These are phyloP conservation scores for Neuroterus valhalla DNA, from an alignment of 1,140 invertebrate genomes.

Conservation along the genomic window DNA sequence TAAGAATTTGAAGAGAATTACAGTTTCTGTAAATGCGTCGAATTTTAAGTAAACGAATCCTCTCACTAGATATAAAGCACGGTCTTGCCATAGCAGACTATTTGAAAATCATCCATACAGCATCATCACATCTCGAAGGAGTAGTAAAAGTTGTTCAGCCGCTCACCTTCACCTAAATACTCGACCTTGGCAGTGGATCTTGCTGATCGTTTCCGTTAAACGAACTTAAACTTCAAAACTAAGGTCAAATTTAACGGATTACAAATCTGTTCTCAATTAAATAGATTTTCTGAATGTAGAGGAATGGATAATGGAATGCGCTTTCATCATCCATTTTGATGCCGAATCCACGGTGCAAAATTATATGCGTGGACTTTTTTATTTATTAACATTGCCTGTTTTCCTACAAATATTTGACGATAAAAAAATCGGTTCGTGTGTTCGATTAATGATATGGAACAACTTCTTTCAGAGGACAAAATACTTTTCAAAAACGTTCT, in stretches of 20 bases:
- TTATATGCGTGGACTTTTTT: too few species aligned
- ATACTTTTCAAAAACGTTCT: too few species aligned
- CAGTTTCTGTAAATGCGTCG: background rate
- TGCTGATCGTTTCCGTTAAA: constrained; percentile 20
- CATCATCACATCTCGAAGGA: constrained; percentile 2
- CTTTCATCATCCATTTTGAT: background rate
- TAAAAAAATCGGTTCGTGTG: too few species aligned
- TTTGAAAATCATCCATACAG: background rate
- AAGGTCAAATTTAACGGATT: background rate
- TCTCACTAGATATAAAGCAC: too few species aligned
- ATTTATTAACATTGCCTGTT: too few species aligned
- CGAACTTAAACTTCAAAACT: constrained; percentile 2
- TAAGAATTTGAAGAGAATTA: too few species aligned
- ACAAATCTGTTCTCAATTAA: background rate
- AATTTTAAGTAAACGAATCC: background rate
- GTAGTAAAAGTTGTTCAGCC: constrained; percentile 62
- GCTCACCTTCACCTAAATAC: constrained; percentile 70
- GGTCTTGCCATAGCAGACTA: too few species aligned
- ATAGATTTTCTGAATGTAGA: constrained; percentile 1
- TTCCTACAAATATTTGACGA: too few species aligned
- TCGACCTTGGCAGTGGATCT: constrained; percentile 66
- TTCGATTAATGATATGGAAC: too few species aligned
- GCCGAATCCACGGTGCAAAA: too few species aligned
- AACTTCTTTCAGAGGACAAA: too few species aligned
- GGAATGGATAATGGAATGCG: background rate